phyloP scores from a whole-genome alignment of 2,797 vertebrate species.

The Ctenochaetus hawaiiensis region DNA sequence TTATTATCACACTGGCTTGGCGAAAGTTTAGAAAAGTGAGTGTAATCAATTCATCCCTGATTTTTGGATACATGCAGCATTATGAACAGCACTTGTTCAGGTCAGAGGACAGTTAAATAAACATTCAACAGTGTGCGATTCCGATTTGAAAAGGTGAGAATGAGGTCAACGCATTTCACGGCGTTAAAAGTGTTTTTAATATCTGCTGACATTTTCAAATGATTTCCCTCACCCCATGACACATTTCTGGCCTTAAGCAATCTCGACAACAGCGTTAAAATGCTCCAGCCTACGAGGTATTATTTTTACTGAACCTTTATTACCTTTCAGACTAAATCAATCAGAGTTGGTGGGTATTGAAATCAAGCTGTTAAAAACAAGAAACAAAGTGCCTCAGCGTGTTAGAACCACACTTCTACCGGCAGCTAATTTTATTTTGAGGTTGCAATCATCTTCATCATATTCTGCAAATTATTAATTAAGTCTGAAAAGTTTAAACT shows the following conservation, averaged over 20 bases:
- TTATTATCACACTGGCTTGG: neutral
- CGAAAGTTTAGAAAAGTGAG: neutral
- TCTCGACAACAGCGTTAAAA: conserved; percentile 13
- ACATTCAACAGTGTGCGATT: neutral
- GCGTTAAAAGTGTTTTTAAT: conserved; percentile 20
- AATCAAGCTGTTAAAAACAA: conserved; percentile 36
- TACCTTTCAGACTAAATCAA: conserved; percentile 26
- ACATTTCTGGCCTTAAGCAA: neutral
- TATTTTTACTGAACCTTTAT: conserved; percentile 28
- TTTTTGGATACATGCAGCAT: conserved; percentile 21
- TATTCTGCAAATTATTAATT: conserved; percentile 27
- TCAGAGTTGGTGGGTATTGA: conserved; percentile 9
- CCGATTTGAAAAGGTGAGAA: neutral
- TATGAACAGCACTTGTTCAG: conserved; percentile 1
- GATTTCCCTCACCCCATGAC: conserved; percentile 5
- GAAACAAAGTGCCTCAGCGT: neutral
- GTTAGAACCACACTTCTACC: conserved; percentile 9
- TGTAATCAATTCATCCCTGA: neutral
- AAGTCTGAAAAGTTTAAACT: conserved; percentile 36
- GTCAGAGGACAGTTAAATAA: neutral
- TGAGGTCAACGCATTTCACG: conserved; percentile 11
- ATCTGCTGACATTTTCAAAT: conserved; percentile 26
- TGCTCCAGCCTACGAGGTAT: neutral
- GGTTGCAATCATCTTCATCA: conserved; percentile 17
- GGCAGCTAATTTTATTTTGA: conserved; percentile 12